Evolutionary conservation across 2,888 invertebrate species (phyloP).

Genomic region (Trichopria drosophilae): DNA sequence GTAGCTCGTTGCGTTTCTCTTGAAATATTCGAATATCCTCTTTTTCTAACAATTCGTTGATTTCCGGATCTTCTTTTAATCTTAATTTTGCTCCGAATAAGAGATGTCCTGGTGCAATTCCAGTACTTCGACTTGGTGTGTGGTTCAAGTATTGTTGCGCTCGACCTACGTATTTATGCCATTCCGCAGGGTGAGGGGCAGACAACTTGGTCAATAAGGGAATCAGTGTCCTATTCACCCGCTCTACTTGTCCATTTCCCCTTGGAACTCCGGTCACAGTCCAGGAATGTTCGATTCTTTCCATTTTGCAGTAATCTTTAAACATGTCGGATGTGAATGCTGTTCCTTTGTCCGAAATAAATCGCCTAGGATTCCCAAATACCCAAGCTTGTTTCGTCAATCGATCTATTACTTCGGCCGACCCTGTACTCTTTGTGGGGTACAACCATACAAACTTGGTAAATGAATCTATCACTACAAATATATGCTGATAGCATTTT

Average conservation of each 20-base stretch:
- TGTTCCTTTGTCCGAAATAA: background rate
- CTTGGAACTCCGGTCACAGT: background rate
- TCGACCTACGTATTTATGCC: background rate
- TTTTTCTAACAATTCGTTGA: conserved; percentile 6
- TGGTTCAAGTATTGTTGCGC: background rate
- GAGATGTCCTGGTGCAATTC: background rate
- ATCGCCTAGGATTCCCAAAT: background rate
- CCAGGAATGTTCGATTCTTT: background rate
- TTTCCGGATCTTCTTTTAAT: background rate
- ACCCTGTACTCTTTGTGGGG: background rate
- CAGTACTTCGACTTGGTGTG: background rate
- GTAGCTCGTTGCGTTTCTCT: background rate
- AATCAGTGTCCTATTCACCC: background rate
- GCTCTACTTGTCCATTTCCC: background rate
- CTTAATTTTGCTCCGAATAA: background rate
- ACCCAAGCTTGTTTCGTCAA: background rate
- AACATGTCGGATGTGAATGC: background rate
- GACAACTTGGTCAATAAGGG: background rate
- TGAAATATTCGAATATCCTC: conserved; percentile 4
- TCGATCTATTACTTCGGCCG: background rate
- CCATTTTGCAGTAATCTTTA: background rate
- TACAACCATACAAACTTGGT: background rate
- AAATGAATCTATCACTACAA: background rate
- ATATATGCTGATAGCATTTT: background rate
- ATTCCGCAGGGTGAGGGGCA: background rate